Evolutionary conservation across 2,113 vertebrate species (phyloP).

Genomic region (Rhea americana): DNA sequence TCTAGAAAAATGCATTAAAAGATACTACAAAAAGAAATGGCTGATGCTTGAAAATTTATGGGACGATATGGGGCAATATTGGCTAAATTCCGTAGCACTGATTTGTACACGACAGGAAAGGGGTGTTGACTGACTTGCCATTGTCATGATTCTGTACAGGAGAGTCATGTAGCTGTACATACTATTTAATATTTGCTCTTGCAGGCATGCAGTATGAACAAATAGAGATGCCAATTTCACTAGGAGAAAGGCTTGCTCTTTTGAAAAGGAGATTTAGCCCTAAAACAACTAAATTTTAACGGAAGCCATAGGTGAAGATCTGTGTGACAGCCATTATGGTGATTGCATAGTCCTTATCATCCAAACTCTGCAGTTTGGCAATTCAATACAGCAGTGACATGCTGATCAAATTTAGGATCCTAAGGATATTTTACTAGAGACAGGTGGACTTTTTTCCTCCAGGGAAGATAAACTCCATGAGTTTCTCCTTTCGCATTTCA

Average conservation of each 20-base stretch:
- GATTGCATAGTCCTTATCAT: background rate
- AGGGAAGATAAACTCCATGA: background rate
- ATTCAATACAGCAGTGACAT: background rate
- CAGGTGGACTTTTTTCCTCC: background rate
- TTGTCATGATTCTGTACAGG: background rate
- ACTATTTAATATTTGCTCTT: background rate
- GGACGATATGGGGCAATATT: background rate
- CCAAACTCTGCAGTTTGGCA: background rate
- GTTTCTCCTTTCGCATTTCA: background rate
- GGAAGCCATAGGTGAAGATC: background rate
- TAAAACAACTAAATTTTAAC: background rate
- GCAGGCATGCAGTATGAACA: accelerated
- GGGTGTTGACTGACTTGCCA: background rate
- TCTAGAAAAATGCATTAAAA: background rate
- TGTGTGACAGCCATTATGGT: background rate
- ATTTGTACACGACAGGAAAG: background rate
- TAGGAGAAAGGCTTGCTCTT: background rate
- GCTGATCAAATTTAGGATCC: background rate
- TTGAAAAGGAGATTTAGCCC: background rate
- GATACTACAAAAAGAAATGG: background rate
- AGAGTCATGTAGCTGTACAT: background rate
- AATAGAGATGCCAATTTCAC: background rate
- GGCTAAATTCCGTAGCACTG: background rate
- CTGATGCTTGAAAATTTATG: background rate
- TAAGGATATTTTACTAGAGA: background rate